Conservation (phyloP, 2,113 vertebrate genomes). For the Mohoua ochrocephala region DNA sequence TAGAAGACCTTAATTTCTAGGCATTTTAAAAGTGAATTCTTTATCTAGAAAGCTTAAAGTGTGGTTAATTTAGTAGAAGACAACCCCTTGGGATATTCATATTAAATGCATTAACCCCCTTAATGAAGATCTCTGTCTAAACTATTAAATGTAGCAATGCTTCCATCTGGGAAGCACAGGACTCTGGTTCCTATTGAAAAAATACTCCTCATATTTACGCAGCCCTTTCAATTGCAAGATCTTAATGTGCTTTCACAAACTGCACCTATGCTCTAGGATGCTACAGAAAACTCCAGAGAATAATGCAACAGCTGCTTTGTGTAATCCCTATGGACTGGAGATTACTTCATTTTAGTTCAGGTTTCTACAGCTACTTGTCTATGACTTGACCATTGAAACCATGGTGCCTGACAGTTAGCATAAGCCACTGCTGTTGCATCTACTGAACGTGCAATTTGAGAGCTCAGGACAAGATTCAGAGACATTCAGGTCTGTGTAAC, state of each 20-base stretch:
- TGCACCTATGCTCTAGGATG: background rate
- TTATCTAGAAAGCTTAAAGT: background rate
- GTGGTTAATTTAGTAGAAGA: background rate
- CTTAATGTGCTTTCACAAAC: background rate
- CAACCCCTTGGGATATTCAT: background rate
- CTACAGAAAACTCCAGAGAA: background rate
- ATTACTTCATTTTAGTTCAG: background rate
- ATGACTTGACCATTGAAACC: background rate
- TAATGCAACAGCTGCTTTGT: background rate
- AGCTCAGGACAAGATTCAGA: background rate
- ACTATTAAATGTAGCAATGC: background rate
- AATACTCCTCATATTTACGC: background rate
- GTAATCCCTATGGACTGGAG: background rate
- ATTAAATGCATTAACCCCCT: background rate
- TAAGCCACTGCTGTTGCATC: background rate
- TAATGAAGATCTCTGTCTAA: background rate
- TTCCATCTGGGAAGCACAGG: background rate
- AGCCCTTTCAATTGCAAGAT: background rate
- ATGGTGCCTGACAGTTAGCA: background rate
- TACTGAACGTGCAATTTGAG: background rate
- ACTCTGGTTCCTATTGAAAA: background rate
- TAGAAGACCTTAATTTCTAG: background rate
- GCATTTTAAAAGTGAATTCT: background rate
- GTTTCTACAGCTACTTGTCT: background rate
- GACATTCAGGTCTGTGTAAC: background rate